A percentile compares a stretch with the other conserved stretches of the same genome.
These are phyloP conservation scores for Tyrophagus putrescentiae DNA, from an alignment of 1,140 invertebrate species.

Conservation along the genomic window DNA sequence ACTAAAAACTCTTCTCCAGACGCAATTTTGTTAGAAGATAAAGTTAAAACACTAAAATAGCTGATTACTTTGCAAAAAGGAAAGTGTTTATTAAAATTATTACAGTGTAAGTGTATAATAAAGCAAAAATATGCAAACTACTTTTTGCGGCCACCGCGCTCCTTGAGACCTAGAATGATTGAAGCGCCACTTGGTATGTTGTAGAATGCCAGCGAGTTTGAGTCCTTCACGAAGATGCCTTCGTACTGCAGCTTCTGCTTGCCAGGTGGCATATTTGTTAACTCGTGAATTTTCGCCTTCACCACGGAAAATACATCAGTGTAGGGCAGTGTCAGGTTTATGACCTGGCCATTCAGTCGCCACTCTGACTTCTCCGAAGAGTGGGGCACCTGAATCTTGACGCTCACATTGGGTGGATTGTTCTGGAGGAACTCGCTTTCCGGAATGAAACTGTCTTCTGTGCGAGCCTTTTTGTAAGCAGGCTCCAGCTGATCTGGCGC, in stretches of 20 bases:
- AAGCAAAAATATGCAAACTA: constrained; percentile 38
- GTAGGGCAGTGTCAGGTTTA: constrained; percentile 60
- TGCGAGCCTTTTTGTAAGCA: constrained; percentile 66
- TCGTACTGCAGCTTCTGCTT: constrained; percentile 92
- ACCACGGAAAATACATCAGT: constrained; percentile 60
- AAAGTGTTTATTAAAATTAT: neutral
- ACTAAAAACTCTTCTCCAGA: too few relatives aligned
- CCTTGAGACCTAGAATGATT: constrained; percentile 84
- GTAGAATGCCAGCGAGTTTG: constrained; percentile 84
- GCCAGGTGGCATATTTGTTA: constrained; percentile 79
- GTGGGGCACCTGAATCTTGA: constrained; percentile 60
- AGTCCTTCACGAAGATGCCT: constrained; percentile 97
- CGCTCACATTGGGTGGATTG: constrained; percentile 52
- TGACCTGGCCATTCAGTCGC: constrained; percentile 81
- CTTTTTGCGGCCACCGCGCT: constrained; percentile 93
- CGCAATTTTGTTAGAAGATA: too few relatives aligned
- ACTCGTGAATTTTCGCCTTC: constrained; percentile 75
- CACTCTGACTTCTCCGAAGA: constrained; percentile 82
- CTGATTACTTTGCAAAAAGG: too few relatives aligned
- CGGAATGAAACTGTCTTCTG: constrained; percentile 78
- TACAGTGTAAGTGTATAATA: constrained; percentile 3
- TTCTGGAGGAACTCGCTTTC: constrained; percentile 64
- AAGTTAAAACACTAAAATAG: too few relatives aligned
- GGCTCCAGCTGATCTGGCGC: constrained; percentile 43
- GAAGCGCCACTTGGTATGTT: constrained; percentile 67